A percentile compares a stretch with the other conserved stretches of the same genome.
These are phyloP conservation scores for Bombus pascuorum DNA, from an alignment of 1,140 invertebrate species.

Conservation along the genomic window DNA sequence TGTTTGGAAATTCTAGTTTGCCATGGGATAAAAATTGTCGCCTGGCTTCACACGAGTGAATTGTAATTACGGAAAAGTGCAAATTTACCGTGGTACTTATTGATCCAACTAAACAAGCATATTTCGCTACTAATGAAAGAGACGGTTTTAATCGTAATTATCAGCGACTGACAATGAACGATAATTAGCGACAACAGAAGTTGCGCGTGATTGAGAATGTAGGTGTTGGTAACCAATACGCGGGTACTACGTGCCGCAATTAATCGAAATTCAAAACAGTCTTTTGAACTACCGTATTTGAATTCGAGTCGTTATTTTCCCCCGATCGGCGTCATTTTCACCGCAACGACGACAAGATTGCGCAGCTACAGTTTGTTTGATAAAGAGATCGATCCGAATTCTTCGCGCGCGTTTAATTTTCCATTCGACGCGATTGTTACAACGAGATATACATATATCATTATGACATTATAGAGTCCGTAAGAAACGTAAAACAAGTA, in stretches of 20 bases:
- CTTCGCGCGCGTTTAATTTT: no score
- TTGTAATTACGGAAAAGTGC: slow-evolving; percentile 2
- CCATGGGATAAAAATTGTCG: not conserved
- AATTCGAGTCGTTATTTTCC: not conserved
- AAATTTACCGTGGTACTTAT: not conserved
- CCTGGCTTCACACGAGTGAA: no score
- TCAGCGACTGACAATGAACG: not conserved
- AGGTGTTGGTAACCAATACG: slow-evolving; percentile 9
- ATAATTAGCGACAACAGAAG: slow-evolving; percentile 42
- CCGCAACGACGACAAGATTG: not conserved
- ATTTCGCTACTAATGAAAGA: not conserved
- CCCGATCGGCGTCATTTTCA: not conserved
- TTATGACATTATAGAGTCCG: no score
- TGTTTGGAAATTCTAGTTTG: not conserved
- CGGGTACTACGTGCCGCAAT: not conserved
- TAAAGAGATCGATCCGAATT: no score
- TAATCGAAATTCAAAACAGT: slow-evolving; percentile 34
- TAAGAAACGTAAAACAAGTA: no score
- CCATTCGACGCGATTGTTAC: no score
- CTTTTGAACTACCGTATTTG: slow-evolving; percentile 4
- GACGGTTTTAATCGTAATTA: slow-evolving; percentile 31
- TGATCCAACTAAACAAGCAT: slow-evolving; percentile 2
- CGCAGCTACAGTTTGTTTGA: not conserved
- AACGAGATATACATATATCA: no score
- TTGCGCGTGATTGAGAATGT: slow-evolving; percentile 6